These are phyloP conservation scores for Metellina segmentata DNA, from an alignment of 2,888 invertebrate genomes.

Conservation along the genomic window DNA sequence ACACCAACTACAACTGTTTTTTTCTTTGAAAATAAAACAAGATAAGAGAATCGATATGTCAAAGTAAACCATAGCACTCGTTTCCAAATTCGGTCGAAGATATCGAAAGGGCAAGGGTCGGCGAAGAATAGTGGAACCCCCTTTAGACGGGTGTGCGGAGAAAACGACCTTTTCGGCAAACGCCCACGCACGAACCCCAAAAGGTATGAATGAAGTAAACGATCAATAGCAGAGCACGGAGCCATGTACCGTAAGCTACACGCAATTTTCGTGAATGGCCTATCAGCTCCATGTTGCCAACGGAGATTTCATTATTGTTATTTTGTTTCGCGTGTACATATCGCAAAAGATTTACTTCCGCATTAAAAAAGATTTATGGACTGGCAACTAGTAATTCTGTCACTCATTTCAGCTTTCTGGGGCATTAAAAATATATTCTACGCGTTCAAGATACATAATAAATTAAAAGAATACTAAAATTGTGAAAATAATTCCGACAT, in stretches of 20 bases:
- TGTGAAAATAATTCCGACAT: too few species aligned
- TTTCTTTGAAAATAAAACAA: neutral
- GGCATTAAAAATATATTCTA: too few species aligned
- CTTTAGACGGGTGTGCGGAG: slow-evolving; percentile 20
- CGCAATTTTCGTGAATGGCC: slow-evolving; percentile 60
- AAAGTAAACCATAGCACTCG: neutral
- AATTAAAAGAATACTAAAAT: too few species aligned
- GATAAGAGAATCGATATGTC: neutral
- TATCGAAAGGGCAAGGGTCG: slow-evolving; percentile 47
- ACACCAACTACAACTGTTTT: neutral
- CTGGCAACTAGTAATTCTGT: too few species aligned
- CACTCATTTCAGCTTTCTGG: too few species aligned
- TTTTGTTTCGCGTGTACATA: neutral
- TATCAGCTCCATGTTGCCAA: slow-evolving; percentile 33
- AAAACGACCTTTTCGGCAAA: slow-evolving; percentile 65
- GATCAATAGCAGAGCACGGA: slow-evolving; percentile 45
- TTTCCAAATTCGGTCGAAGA: neutral
- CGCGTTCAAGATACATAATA: too few species aligned
- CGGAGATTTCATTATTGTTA: neutral
- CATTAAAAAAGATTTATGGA: too few species aligned
- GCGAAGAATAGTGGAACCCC: neutral
- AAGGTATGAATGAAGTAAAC: slow-evolving; percentile 62
- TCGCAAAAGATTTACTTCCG: too few species aligned
- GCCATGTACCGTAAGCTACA: slow-evolving; percentile 39
- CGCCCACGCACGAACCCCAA: slow-evolving; percentile 43